Evolutionary conservation across 2,113 vertebrate species (phyloP).

Genomic region (Odobenus rosmarus): DNA sequence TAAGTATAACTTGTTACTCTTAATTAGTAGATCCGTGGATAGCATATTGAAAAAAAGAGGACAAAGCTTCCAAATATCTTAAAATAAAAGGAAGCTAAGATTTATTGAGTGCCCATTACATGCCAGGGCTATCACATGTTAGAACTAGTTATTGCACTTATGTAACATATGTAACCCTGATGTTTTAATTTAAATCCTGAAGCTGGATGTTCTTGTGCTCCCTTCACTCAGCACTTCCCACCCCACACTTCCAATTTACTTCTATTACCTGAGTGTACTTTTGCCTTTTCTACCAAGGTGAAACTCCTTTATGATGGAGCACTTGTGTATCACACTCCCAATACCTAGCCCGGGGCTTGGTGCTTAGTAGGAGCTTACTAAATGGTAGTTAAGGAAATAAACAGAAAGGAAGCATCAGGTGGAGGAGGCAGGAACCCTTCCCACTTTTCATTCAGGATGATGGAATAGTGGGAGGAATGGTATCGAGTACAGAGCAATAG

Average conservation of each 20-base stretch:
- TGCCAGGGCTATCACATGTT: not conserved
- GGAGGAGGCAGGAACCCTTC: not conserved
- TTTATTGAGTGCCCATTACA: conserved; percentile 48
- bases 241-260: not conserved
- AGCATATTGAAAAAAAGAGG: conserved; percentile 46
- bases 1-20: conserved; percentile 56
- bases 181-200: not conserved
- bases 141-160: conserved; percentile 47
- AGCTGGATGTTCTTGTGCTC: not conserved
- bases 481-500: not conserved
- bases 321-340: not conserved
- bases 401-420: not conserved
- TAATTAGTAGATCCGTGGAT: conserved; percentile 58
- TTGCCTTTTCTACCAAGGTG: not conserved
- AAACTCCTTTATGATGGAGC: not conserved
- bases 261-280: not conserved
- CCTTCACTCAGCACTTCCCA: not conserved
- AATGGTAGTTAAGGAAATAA: not conserved
- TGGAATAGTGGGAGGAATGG: not conserved
- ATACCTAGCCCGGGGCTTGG: not conserved
- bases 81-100: conserved; percentile 51
- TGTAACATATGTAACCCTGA: not conserved
- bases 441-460: not conserved
- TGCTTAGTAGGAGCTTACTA: not conserved
- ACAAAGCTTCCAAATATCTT: conserved; percentile 48